Base-by-base conservation (phyloP, 1,140 invertebrate species). In the Caenorhabditis briggsae region DNA sequence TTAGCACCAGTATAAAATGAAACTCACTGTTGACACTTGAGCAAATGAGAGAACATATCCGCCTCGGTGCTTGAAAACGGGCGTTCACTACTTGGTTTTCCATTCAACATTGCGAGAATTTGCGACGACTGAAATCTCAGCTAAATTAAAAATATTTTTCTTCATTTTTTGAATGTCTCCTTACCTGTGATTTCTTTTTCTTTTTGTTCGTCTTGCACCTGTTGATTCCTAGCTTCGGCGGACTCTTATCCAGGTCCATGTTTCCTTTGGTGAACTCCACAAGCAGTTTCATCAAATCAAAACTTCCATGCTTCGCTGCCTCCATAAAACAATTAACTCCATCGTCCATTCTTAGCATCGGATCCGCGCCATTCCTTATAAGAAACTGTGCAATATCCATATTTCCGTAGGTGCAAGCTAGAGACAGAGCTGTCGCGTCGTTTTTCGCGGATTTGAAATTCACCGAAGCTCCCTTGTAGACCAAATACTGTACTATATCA, bases 321-420 rank as follows among this genome's bases (percentile, higher is more conserved):
- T 99, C 98, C 89, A 99, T 98, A 85, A 99, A 94, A 96, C 98
- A 98, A 50, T 97, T 98, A 59, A 96, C 97, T 93, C 97, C 98
- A 93, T 99, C 97, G 95, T 95, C 90, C 50, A 87, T 55, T 58
- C 78, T 65, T 9, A 87, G 96, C 93, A 96, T 96, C 61, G 96
- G 96, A 94, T 99, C 96, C 50, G 97, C 97, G 89, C 96, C 95
- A 93, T 96, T 95, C 25, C 95, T 94, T 82, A 99, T 94, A 61
- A 99, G 93, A 86, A 97, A 93, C 93, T 98, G 96, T 5, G 98
- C 97, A 48, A 98, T 96, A 86, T 95, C 94, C 85, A 96, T 94
- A 93, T 98, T 97, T 33, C 98, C 97, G 83, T 97, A 96, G 87
- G 96, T 96, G 94, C 91, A 93, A 82, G 93, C 93, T 55, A 94